Base-by-base conservation (phyloP, 2,888 invertebrate genomes). In the Euspilapteryx auroguttella region DNA sequence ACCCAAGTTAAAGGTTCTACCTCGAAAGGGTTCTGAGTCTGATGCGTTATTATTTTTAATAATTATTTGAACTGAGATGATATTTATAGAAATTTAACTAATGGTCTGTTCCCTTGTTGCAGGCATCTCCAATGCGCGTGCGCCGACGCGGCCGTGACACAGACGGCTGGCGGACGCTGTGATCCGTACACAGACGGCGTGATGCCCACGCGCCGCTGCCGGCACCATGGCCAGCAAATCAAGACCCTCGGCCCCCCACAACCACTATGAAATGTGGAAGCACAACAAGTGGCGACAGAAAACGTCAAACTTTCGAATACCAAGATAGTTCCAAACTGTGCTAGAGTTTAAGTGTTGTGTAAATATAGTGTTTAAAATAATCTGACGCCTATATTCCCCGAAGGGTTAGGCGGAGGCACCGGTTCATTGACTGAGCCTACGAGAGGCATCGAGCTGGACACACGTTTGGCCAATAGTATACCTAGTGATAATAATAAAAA, bases 261-360 rank as follows among this genome's bases (percentile, higher is more conserved):
- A 49, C 46, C 58, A 58, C 64, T 78, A 79, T 64, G 84, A 84
- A 75, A 82, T 85, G 79, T 86, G 86, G 85, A 86, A 86, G 69
- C 86, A 87, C 79, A 83, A 82, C 78, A 86, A 86, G 82, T 86
- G 86, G 86, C 84, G 86, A 73, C 79, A 78, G 56, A 75, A 78
- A 69, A 57, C 64, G 57, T 65, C 66, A 63, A 17, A 17, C 17
- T 8, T 8, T 8, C 17, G 71, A 46, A 69, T 71, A 71, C 71
- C 73, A 68, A 63, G 46, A 65, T 56, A 21, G 9, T 11, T 54
- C n/a, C n/a, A n/a, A n/a, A n/a, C n/a, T n/a, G n/a, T n/a, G n/a
- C n/a, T n/a, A n/a, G n/a, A n/a, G n/a, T 65, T 68, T 75, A 69
- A 69, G 68, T 69, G 65, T 68, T 62, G 65, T 73, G 68, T 71